Conservation (phyloP, 2,113 vertebrate species). For the Meles meles region DNA sequence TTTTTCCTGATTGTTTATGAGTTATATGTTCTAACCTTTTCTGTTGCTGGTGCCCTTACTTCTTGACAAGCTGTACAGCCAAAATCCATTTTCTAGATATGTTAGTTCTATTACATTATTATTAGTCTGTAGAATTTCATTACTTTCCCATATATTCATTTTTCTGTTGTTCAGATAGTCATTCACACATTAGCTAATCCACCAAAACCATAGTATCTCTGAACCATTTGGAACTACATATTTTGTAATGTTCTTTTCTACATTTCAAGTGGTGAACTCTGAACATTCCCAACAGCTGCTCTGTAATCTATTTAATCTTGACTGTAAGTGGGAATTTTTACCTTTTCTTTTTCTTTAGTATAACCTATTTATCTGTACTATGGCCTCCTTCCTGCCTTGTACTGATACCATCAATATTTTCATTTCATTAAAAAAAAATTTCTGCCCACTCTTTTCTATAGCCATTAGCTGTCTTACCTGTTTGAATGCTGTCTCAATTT, state of each 20-base stretch:
- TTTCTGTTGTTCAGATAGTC: background rate
- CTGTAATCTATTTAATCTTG: background rate
- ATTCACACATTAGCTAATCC: background rate
- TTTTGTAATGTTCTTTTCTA: background rate
- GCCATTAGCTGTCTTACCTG: constrained; percentile 20
- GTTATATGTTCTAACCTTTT: background rate
- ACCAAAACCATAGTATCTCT: background rate
- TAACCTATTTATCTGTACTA: background rate
- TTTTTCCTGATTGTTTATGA: background rate
- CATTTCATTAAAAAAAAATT: background rate
- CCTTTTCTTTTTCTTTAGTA: background rate
- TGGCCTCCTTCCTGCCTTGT: background rate
- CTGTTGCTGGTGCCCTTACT: background rate
- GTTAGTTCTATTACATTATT: background rate
- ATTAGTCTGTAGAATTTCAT: background rate
- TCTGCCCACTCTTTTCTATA: background rate
- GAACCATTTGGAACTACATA: background rate
- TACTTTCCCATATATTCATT: background rate
- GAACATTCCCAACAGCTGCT: background rate
- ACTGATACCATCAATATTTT: constrained; percentile 7
- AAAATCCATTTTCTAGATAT: background rate
- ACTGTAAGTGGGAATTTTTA: background rate
- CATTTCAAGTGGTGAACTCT: background rate
- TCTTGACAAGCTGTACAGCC: background rate
- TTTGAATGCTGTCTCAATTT: background rate